phyloP scores from a whole-genome alignment of 1,140 invertebrate genomes.

The Meloidogyne floridensis region DNA sequence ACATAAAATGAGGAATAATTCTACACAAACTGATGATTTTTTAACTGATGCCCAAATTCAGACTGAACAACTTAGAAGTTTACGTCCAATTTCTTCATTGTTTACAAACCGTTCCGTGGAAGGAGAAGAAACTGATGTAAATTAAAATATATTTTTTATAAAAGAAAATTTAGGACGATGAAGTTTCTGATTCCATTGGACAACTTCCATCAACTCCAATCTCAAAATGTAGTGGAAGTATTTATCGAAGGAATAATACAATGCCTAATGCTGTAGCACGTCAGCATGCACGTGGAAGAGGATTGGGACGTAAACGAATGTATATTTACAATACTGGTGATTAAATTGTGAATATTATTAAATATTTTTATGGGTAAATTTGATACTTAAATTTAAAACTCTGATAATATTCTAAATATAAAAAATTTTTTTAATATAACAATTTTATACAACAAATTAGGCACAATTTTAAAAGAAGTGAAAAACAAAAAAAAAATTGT shows the following conservation, averaged over 20 bases:
- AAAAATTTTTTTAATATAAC: neutral
- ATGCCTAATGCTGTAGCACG: neutral
- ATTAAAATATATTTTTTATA: too few species aligned
- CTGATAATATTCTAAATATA: too few species aligned
- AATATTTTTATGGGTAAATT: neutral
- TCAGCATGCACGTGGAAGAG: conserved; percentile 31
- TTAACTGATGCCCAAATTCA: conserved; percentile 43
- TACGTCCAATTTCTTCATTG: conserved; percentile 20
- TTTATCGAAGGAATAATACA: conserved; percentile 17
- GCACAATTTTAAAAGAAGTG: conserved; percentile 6
- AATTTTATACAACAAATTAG: conserved; percentile 1
- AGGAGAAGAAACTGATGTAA: conserved; percentile 13
- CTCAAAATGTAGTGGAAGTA: conserved; percentile 11
- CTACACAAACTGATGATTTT: conserved; percentile 42
- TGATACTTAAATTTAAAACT: too few species aligned
- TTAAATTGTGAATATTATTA: neutral
- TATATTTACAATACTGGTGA: conserved; percentile 45
- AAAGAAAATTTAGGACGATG: neutral
- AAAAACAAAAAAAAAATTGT: neutral
- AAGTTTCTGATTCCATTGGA: neutral
- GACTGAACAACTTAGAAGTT: conserved; percentile 29
- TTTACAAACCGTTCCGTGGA: conserved; percentile 4
- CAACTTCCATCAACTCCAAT: neutral
- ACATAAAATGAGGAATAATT: conserved; percentile 39
- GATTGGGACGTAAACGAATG: conserved; percentile 35